Percentiles rank a stretch among this genome's conserved stretches.
These are phyloP conservation scores for Sminthopsis crassicaudata DNA, from an alignment of 2,113 vertebrate genomes.

Conservation along the genomic window DNA sequence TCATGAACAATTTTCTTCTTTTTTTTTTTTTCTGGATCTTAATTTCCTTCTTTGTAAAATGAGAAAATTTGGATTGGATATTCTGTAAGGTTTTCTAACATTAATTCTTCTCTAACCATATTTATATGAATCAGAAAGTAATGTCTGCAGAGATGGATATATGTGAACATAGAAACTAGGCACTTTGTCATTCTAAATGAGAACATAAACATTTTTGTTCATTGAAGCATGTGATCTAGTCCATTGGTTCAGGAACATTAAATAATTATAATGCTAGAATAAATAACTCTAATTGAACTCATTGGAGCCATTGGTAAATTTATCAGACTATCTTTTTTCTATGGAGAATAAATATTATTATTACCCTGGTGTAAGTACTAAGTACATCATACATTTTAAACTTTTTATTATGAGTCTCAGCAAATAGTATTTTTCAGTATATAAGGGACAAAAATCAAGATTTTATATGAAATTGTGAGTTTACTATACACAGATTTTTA, in stretches of 20 bases:
- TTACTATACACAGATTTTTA: background rate
- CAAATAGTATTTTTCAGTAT: background rate
- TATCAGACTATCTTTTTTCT: background rate
- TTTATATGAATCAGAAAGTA: slow-evolving; percentile 61
- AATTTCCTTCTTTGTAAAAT: background rate
- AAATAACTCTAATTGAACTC: slow-evolving; percentile 57
- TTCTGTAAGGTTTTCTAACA: background rate
- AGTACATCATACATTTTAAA: background rate
- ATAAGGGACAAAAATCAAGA: background rate
- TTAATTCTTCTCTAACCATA: background rate
- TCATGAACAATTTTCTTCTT: slow-evolving; percentile 1
- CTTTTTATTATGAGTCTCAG: background rate
- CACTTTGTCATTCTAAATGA: slow-evolving; percentile 72
- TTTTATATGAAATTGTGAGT: background rate
- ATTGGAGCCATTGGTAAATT: slow-evolving; percentile 52
- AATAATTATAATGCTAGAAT: slow-evolving; percentile 65
- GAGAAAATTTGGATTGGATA: background rate
- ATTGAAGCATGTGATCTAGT: slow-evolving; percentile 61
- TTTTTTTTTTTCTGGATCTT: background rate
- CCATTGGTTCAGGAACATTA: slow-evolving; percentile 64
- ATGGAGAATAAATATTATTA: slow-evolving; percentile 46
- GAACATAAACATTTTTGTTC: slow-evolving; percentile 48
- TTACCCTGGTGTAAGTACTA: background rate
- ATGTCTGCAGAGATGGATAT: slow-evolving; percentile 35
- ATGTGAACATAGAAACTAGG: slow-evolving; percentile 12